These are phyloP conservation scores for Quadroppia sp. DNA, from an alignment of 2,888 invertebrate genomes.

Conservation along the genomic window DNA sequence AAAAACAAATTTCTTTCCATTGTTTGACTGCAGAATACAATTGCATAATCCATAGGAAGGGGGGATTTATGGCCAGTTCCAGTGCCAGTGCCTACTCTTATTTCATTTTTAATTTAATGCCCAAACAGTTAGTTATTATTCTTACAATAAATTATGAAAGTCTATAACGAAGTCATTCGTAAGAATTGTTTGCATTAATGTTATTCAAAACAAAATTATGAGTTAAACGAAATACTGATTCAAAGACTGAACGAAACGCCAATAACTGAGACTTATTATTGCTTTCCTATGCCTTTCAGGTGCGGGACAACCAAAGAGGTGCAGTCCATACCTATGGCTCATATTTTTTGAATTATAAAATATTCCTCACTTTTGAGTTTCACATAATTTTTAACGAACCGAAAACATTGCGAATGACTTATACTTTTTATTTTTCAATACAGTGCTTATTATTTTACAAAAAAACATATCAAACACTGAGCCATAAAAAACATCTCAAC, in stretches of 20 bases:
- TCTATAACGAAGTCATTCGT: conserved; percentile 20
- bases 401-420: no score
- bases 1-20: no score
- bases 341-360: no score
- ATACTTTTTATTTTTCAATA: no score
- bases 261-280: not conserved
- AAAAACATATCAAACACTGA: no score
- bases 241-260: not conserved
- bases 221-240: not conserved
- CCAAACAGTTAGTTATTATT: conserved; percentile 25
- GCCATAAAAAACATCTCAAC: no score
- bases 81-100: conserved; percentile 22
- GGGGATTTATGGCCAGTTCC: conserved; percentile 26
- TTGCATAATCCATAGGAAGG: not conserved
- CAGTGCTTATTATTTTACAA: no score
- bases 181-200: conserved; percentile 14
- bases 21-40: no score
- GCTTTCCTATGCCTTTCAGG: not conserved
- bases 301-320: not conserved
- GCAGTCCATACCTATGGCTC: no score
- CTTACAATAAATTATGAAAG: conserved; percentile 21
- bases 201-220: conserved; percentile 22
- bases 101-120: conserved; percentile 3
- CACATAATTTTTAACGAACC: no score
- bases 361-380: no score